Base-by-base conservation (phyloP, 2,113 vertebrate species). In the Solea solea region DNA sequence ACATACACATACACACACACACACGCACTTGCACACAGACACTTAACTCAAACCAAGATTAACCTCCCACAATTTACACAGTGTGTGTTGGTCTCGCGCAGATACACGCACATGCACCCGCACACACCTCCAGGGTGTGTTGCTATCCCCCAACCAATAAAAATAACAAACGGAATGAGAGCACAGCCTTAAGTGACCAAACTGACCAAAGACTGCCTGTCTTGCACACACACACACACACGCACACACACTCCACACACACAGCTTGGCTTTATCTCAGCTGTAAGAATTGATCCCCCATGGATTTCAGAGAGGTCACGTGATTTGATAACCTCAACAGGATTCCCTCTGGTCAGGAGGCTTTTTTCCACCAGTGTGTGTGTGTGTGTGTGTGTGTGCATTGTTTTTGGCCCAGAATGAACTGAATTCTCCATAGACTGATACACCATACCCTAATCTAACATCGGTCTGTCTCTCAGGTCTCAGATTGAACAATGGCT, bases 351-450 rank as follows among this genome's bases (percentile, higher is more conserved):
- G 93, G 93, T 94, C 91, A 92, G 90, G 89, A 25, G 92, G 76
- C 94, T 94, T 94, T 71, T 76, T 90, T 92, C 89, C 72, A 74
- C 84, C 91, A 91, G 45, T 7, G 56, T 61, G 41, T 66, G 55
- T 65, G 74, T 50, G 49, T 74, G 66, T 65, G 66, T 41, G 51
- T 92, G 40, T 60, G 66, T 53, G 63, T 65, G 54, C 9, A 65
- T 66, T 68, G 67, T 68, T 76, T 73, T 68, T 93, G 74, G 66
- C 73, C 46, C 85, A 91, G 93, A 95, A 93, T 94, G 93, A 95
- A 95, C 96, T 95, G 91, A 96, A 97, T 96, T 94, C 95, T 96
- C 94, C 90, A 92, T 94, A 95, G 94, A 95, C 94, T 95, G 94
- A 95, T 94, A 95, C 93, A 93, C 94, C 82, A 77, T 95, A 94